Evolutionary conservation across 1,140 invertebrate genomes (phyloP), one percentile per base, ranked within the genome.

Genomic region (Habropoda laboriosa): DNA sequence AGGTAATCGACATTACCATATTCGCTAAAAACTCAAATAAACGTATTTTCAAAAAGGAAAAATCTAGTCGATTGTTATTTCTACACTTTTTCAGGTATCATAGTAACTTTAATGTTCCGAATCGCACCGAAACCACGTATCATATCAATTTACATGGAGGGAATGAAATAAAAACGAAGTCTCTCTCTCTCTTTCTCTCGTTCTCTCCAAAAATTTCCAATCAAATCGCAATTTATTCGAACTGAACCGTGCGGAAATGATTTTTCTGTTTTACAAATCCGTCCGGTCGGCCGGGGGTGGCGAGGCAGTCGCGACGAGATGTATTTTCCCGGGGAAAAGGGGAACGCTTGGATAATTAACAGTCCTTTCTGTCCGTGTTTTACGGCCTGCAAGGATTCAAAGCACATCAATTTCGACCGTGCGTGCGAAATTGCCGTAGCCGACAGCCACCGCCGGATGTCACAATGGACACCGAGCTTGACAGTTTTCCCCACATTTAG

Each of bases 381-480:
- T 71, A 70, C 75, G 32, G 63, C 68, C 81, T 51, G 64, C 40
- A 77, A 72, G 67, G 72, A 85, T 84, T 84, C 82, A 81, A 84
- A 84, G 78, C 68, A 78, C 83, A 77, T 85, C 83, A 84, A 85
- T 84, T 77, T 80, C 66, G 35, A 32, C 61, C 51, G 53, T 80
- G 66, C 79, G 82, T 77, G 71, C 66, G 30, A 83, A 84, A 85
- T 85, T 70, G 73, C 55, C 42, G 38, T 61, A 30, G 53, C 18
- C 55, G 55, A 68, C 21, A 72, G 30, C 55, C 70, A 63, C 35
- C 68, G 61, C 66, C 74, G 51, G 77, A 73, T 51, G 81, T 80
- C 77, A 85, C 70, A 80, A 83, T 85, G 81, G 79, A 85, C 83
- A 66, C 76, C 68, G 74, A 47, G 81, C 47, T 49, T 80, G 83